These are phyloP conservation scores for Lamprologus ornatipinnis DNA, from an alignment of 2,113 vertebrate genomes.

Conservation along the genomic window DNA sequence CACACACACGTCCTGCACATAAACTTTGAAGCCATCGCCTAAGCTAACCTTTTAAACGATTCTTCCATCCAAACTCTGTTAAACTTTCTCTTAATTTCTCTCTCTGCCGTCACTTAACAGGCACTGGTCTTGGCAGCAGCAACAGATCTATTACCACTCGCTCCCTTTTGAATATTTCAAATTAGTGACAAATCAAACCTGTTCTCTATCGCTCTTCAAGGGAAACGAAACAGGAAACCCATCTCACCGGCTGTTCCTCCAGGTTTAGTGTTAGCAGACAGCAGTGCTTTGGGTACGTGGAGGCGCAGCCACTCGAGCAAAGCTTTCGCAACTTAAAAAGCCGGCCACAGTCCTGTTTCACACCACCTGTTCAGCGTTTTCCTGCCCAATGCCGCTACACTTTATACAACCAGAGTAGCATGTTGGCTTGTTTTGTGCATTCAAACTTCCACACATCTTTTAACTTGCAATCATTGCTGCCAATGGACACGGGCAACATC, in stretches of 20 bases:
- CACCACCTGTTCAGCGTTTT: background rate
- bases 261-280: background rate
- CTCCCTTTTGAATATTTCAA: background rate
- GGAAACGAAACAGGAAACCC: background rate
- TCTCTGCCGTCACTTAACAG: background rate
- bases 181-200: background rate
- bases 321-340: background rate
- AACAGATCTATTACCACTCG: background rate
- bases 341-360: background rate
- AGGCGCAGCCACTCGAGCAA: background rate
- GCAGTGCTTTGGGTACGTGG: background rate
- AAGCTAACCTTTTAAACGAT: background rate
- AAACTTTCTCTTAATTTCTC: background rate
- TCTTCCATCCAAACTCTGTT: background rate
- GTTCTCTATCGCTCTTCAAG: background rate
- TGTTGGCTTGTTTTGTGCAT: background rate
- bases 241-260: background rate
- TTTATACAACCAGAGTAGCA: background rate
- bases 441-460: background rate
- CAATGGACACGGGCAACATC: background rate
- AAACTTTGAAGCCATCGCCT: background rate
- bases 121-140: background rate
- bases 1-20: background rate
- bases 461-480: background rate
- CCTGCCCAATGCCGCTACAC: background rate